Evolutionary conservation across 2,888 invertebrate species (phyloP), one percentile per base, ranked within the genome.

Genomic region (Eupithecia abbreviata): DNA sequence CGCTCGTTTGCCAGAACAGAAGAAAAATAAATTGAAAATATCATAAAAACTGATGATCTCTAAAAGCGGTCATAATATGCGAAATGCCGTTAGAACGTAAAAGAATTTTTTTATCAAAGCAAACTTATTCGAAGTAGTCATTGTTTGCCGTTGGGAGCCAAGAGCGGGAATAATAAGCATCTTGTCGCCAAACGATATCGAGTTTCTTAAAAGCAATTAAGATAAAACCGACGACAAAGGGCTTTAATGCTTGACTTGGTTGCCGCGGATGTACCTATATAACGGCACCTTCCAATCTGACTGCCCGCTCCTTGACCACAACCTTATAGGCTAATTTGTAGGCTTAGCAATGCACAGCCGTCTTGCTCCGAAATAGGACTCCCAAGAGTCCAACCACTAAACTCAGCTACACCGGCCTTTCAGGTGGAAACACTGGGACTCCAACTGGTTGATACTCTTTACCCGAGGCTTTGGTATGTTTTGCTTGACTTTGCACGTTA

Each of bases 131-230:
- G 90, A 93, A 93, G 91, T 93, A 92, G 89, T 91, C 91, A 91
- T 92, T 92, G 92, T 93, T 92, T 90, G 74, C 76, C 74, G 73
- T 73, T 70, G 71, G 72, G 72, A 74, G 77, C 77, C 72, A 70
- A 77, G 74, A 72, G 77, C 72, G 77, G 74, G 77, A 70, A 77
- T 77, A 77, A 93, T 93, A 93, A 93, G 90, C 92, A 92, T 92
- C 92, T 91, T 93, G 93, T 93, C 92, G 90, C 90, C 90, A 89
- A 93, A 91, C 92, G 93, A 92, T 93, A 93, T 93, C 90, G 92
- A 93, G 92, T 93, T 94, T 93, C 93, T 91, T 90, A 88, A 92
- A 30, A 93, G 93, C 92, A 93, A 93, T 94, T 94, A 93, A 93
- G 93, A 93, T 93, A 93, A 93, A 92, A 91, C 91, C 89, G 89